These are phyloP conservation scores for Pygoscelis adeliae DNA, from an alignment of 2,113 vertebrate genomes.

Conservation along the genomic window DNA sequence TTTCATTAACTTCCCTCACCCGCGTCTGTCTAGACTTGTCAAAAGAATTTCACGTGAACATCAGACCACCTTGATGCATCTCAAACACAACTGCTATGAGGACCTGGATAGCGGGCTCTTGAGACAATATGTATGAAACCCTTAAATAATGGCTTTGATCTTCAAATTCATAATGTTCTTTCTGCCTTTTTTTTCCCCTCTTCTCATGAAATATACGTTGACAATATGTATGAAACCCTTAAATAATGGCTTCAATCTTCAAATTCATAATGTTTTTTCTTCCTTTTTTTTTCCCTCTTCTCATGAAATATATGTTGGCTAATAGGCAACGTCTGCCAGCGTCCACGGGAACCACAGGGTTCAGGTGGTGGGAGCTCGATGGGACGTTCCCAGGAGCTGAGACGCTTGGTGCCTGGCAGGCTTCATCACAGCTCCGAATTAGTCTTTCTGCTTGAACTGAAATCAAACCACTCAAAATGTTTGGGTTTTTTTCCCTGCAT, in stretches of 20 bases:
- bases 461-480: neutral
- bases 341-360: fast-evolving
- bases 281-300: neutral
- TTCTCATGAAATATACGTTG: neutral
- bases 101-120: fast-evolving
- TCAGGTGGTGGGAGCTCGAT: neutral
- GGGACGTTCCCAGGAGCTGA: neutral
- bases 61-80: neutral
- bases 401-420: fast-evolving
- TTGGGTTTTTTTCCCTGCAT: neutral
- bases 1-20: slow-evolving; percentile 34
- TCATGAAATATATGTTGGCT: neutral
- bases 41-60: neutral
- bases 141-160: neutral
- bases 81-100: neutral
- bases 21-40: neutral
- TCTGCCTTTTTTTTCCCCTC: neutral
- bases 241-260: neutral
- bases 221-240: neutral
- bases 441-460: neutral
- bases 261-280: neutral
- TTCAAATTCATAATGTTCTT: neutral
- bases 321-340: neutral
- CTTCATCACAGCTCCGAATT: neutral
- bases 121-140: neutral